A percentile compares a stretch with the other conserved stretches of the same genome.
Conservation (phyloP, 2,888 invertebrate genomes). For the Orgyia antiqua region DNA sequence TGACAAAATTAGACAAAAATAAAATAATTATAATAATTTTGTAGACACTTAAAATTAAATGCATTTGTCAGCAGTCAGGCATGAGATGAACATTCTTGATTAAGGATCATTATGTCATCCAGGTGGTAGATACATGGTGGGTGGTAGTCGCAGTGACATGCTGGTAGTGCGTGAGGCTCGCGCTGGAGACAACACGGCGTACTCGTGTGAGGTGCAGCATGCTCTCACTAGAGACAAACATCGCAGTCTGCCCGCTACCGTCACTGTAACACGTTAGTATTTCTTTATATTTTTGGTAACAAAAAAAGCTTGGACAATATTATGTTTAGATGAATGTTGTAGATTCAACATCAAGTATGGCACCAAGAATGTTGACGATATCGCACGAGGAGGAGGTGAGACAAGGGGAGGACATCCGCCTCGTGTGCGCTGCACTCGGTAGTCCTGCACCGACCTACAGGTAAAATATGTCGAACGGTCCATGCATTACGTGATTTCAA, state of each 20-base stretch:
- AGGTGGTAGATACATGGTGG: constrained; percentile 83
- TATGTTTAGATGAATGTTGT: constrained; percentile 1
- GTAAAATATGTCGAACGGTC: constrained; percentile 39
- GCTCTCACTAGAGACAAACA: constrained; percentile 87
- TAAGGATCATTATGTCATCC: constrained; percentile 11
- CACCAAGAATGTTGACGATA: constrained; percentile 84
- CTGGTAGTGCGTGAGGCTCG: constrained; percentile 86
- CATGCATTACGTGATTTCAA: background rate
- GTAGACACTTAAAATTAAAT: no score
- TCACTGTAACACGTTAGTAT: constrained; percentile 83
- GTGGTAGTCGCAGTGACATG: constrained; percentile 77
- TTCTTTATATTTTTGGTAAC: no score
- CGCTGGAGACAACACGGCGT: constrained; percentile 84
- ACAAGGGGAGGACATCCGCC: constrained; percentile 82
- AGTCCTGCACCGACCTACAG: constrained; percentile 84
- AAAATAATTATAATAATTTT: no score
- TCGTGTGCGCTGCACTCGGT: constrained; percentile 84
- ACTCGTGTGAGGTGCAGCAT: constrained; percentile 88
- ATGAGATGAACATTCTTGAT: no score
- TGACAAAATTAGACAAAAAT: no score
- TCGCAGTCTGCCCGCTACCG: constrained; percentile 82
- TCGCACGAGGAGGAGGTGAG: constrained; percentile 80
- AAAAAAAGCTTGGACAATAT: no score
- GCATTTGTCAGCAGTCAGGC: no score
- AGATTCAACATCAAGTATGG: constrained; percentile 74